Conservation (phyloP, 2,797 vertebrate species). For the Sylvia borin region DNA sequence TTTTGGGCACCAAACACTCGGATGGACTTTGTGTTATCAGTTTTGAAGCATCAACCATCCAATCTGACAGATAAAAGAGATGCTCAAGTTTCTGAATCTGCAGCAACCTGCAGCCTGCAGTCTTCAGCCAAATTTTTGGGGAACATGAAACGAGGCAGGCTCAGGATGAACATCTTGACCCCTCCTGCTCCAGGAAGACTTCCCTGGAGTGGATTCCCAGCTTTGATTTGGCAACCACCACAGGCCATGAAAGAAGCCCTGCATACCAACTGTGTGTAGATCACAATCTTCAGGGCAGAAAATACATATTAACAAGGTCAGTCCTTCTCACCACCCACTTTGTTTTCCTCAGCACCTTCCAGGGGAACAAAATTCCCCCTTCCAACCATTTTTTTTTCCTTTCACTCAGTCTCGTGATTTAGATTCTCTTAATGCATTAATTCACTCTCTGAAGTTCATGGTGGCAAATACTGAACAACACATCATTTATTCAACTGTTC, state of each 20-base stretch:
- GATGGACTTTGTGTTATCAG: background rate
- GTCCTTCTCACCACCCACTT: conserved; percentile 17
- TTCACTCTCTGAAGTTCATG: background rate
- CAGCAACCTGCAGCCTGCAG: background rate
- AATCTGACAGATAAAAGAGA: background rate
- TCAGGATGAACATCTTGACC: background rate
- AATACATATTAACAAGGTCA: background rate
- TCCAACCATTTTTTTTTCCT: background rate
- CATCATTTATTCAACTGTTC: background rate
- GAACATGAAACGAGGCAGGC: background rate
- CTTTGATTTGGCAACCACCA: background rate
- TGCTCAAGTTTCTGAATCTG: background rate
- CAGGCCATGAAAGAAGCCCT: background rate
- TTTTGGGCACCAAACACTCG: background rate
- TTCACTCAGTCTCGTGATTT: background rate
- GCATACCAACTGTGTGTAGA: background rate
- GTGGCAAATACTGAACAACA: background rate
- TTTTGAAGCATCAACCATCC: background rate
- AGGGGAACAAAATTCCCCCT: background rate
- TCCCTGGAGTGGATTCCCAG: background rate
- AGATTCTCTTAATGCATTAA: background rate
- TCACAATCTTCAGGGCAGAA: background rate
- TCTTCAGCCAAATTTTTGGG: background rate
- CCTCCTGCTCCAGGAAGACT: background rate
- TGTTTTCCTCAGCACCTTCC: background rate